Evolutionary conservation across 2,888 invertebrate species (phyloP).

Genomic region (Micoletzkya japonica): DNA sequence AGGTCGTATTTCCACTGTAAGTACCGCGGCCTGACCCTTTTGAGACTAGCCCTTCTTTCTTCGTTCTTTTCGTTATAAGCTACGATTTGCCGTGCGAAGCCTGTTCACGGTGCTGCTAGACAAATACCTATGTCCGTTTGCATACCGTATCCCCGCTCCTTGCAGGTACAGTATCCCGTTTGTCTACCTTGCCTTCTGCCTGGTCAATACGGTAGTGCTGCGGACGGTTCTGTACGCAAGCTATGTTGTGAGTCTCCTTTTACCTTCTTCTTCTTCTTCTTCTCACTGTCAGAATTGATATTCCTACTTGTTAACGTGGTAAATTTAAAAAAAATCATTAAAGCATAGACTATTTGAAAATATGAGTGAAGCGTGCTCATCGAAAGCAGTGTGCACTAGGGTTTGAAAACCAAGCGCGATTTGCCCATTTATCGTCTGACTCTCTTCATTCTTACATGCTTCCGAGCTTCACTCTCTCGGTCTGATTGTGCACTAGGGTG

Average conservation of each 20-base stretch:
- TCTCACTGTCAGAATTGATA: no score
- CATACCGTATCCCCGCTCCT: not conserved
- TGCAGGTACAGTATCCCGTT: slow-evolving; percentile 52
- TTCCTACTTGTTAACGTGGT: no score
- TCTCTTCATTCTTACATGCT: no score
- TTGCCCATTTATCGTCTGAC: no score
- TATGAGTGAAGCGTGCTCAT: no score
- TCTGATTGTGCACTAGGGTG: no score
- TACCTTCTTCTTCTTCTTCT: no score
- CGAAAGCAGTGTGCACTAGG: no score
- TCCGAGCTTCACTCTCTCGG: no score
- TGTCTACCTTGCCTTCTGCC: slow-evolving; percentile 38
- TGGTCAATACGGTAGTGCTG: slow-evolving; percentile 43
- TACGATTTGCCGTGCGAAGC: not conserved
- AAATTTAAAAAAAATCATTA: no score
- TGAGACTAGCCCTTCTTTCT: not conserved
- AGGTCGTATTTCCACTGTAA: slow-evolving; percentile 93
- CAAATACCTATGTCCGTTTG: not conserved
- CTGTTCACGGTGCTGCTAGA: not conserved
- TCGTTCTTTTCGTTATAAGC: not conserved
- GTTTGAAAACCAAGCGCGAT: no score
- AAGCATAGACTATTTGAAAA: no score
- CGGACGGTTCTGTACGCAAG: slow-evolving; percentile 44
- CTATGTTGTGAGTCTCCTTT: slow-evolving; percentile 22
- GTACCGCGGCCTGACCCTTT: slow-evolving; percentile 25